Evolutionary conservation across 2,888 invertebrate species (phyloP).

Genomic region (Sisyra nigra): DNA sequence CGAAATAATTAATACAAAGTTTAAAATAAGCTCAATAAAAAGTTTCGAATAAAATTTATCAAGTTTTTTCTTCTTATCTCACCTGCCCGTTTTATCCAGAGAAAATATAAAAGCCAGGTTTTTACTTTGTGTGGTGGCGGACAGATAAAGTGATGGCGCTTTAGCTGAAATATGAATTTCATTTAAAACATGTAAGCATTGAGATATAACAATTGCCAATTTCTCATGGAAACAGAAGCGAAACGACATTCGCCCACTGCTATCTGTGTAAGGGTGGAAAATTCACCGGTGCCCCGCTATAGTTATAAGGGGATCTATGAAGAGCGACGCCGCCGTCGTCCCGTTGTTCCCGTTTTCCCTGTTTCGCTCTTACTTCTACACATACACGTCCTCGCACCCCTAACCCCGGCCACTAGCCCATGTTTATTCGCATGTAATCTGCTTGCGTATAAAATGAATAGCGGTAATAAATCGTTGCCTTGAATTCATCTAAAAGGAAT

Average conservation of each 20-base stretch:
- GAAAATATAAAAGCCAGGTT: too few relatives aligned
- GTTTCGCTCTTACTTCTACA: background rate
- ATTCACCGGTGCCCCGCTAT: background rate
- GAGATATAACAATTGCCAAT: constrained; percentile 8
- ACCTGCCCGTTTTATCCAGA: too few relatives aligned
- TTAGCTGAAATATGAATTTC: constrained; percentile 5
- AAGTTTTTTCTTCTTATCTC: too few relatives aligned
- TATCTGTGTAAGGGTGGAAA: background rate
- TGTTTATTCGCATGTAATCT: constrained; percentile 10
- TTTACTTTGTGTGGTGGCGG: too few relatives aligned
- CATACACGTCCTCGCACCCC: background rate
- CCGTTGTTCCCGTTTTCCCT: too few relatives aligned
- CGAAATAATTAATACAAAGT: too few relatives aligned
- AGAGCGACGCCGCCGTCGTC: too few relatives aligned
- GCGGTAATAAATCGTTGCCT: constrained; percentile 9
- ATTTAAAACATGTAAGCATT: constrained; percentile 8
- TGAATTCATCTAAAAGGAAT: background rate
- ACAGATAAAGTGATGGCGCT: too few relatives aligned
- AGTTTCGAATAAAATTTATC: too few relatives aligned
- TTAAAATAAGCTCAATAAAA: too few relatives aligned
- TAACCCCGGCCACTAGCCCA: background rate
- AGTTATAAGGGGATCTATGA: too few relatives aligned
- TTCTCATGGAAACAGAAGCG: constrained; percentile 3
- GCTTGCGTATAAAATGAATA: constrained; percentile 10
- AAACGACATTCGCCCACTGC: background rate